Conservation (phyloP, 2,888 invertebrate genomes). For the Cactoblastis cactorum region DNA sequence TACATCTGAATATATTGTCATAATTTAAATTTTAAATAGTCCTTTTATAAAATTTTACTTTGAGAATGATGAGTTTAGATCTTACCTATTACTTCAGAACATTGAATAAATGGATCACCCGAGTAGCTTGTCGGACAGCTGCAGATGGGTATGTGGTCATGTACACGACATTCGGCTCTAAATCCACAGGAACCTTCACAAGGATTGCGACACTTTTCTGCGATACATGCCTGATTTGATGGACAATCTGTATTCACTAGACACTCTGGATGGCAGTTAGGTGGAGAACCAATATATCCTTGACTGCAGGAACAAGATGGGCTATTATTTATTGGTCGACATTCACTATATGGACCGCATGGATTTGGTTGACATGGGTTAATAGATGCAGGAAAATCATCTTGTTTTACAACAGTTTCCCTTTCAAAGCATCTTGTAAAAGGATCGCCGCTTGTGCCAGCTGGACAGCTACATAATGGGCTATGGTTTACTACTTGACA, state of each 20-base stretch:
- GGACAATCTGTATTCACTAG: conserved; percentile 90
- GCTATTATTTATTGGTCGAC: conserved; percentile 83
- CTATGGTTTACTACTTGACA: conserved; percentile 90
- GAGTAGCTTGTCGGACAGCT: conserved; percentile 85
- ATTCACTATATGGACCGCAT: conserved; percentile 90
- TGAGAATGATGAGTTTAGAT: too few species aligned
- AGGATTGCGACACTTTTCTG: conserved; percentile 89
- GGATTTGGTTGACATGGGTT: conserved; percentile 87
- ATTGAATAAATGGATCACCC: conserved; percentile 90
- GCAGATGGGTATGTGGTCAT: conserved; percentile 90
- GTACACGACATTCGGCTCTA: conserved; percentile 87
- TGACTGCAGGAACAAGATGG: conserved; percentile 89
- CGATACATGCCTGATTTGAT: conserved; percentile 88
- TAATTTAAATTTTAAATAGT: too few species aligned
- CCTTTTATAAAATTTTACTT: too few species aligned
- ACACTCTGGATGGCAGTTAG: conserved; percentile 91
- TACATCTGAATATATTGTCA: not conserved
- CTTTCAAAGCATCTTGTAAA: conserved; percentile 75
- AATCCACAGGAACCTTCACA: conserved; percentile 90
- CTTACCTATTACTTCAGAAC: conserved; percentile 77
- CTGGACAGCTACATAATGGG: conserved; percentile 87
- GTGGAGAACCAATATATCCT: conserved; percentile 86
- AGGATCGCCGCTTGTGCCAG: conserved; percentile 83
- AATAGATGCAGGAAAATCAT: conserved; percentile 33
- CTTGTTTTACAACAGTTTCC: conserved; percentile 33